Percentiles rank a stretch among this genome's conserved stretches.
These are phyloP conservation scores for Battus philenor DNA, from an alignment of 1,140 invertebrate genomes.

Conservation along the genomic window DNA sequence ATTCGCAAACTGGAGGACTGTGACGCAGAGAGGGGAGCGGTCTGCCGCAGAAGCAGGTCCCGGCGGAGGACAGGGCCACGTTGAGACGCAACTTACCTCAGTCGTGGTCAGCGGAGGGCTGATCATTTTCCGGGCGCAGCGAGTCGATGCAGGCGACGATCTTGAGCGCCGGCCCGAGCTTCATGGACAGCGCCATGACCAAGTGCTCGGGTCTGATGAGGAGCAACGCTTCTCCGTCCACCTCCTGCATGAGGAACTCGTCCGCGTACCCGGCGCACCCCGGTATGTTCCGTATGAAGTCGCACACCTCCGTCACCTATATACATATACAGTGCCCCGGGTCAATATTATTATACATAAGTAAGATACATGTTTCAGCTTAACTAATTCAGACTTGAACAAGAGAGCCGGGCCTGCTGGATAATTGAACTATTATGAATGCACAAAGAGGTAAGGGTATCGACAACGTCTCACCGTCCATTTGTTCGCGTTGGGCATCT, in stretches of 20 bases:
- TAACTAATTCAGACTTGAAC: too few relatives aligned
- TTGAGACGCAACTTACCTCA: conserved; percentile 53
- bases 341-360: too few relatives aligned
- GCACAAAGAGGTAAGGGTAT: too few relatives aligned
- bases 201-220: conserved; percentile 96
- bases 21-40: background rate
- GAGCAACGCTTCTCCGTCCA: conserved; percentile 95
- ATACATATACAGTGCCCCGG: too few relatives aligned
- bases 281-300: conserved; percentile 90
- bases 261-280: conserved; percentile 96
- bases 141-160: conserved; percentile 92
- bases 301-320: conserved; percentile 86
- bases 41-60: too few relatives aligned
- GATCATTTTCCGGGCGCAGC: conserved; percentile 79
- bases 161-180: conserved; percentile 95
- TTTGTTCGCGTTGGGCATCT: conserved; percentile 51
- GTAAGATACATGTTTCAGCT: too few relatives aligned
- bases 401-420: too few relatives aligned
- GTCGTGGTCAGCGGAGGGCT: conserved; percentile 38
- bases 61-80: too few relatives aligned
- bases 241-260: conserved; percentile 96
- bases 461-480: conserved; percentile 58
- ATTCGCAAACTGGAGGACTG: too few relatives aligned
- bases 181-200: conserved; percentile 96
- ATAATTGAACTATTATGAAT: too few relatives aligned